Conservation (phyloP, 2,797 vertebrate genomes). For the Vultur gryphus region DNA sequence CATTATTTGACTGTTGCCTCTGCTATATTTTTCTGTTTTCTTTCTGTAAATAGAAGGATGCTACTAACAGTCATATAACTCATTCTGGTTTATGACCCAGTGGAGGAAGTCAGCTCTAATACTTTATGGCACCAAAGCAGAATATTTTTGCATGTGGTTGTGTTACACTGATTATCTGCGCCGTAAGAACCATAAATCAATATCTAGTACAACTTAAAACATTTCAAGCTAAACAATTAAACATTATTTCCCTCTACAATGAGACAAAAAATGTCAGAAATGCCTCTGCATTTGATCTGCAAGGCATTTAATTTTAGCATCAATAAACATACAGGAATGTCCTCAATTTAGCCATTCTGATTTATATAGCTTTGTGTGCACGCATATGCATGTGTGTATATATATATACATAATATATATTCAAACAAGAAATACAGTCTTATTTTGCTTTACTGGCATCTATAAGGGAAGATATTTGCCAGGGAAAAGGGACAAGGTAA, state of each 20-base stretch:
- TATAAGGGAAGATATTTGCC: not conserved
- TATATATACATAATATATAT: not conserved
- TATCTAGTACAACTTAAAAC: not conserved
- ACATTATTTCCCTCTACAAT: not conserved
- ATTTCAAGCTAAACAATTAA: not conserved
- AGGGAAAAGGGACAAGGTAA: not conserved
- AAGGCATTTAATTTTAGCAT: not conserved
- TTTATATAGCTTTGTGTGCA: not conserved
- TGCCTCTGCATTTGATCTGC: not conserved
- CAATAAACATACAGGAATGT: not conserved
- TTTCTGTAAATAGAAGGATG: conserved; percentile 3
- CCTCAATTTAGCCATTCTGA: not conserved
- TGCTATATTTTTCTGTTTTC: not conserved
- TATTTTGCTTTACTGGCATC: not conserved
- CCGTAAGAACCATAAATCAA: not conserved
- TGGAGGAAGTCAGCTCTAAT: not conserved
- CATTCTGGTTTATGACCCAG: conserved; percentile 3
- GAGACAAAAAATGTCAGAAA: not conserved
- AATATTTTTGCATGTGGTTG: not conserved
- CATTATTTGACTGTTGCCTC: not conserved
- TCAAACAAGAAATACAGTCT: not conserved
- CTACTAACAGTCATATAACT: conserved; percentile 6
- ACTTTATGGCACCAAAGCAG: not conserved
- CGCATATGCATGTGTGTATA: accelerated
- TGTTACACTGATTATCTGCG: not conserved